Evolutionary conservation across 2,888 invertebrate genomes (phyloP).

Genomic region (Zaprionus obscuricornis): DNA sequence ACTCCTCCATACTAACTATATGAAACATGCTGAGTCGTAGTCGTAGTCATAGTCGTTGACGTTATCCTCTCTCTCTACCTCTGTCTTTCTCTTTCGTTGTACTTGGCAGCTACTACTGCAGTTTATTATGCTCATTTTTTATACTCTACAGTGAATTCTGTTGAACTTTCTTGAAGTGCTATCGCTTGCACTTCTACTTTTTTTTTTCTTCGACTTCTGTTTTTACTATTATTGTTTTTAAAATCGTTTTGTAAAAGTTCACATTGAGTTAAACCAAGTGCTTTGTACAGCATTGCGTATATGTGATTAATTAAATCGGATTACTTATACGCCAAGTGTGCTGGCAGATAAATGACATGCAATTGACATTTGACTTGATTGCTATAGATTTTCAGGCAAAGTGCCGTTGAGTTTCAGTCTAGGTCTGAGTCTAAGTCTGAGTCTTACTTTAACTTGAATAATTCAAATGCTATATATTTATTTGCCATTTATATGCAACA

Average conservation of each 20-base stretch:
- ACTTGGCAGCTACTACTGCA: background rate
- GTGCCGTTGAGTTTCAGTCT: background rate
- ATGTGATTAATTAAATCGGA: conserved; percentile 55
- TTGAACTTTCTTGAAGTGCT: too few relatives aligned
- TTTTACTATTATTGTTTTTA: conserved; percentile 11
- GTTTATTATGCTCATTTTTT: too few relatives aligned
- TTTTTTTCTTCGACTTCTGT: background rate
- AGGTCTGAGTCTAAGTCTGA: too few relatives aligned
- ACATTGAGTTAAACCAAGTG: conserved; percentile 8
- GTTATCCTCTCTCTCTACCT: too few relatives aligned
- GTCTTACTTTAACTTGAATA: background rate
- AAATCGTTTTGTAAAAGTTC: background rate
- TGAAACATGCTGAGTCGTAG: too few relatives aligned
- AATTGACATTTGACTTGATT: conserved; percentile 39
- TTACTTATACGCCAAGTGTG: conserved; percentile 49
- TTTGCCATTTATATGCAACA: background rate
- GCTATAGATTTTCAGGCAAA: conserved; percentile 11
- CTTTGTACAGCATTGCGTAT: conserved; percentile 46
- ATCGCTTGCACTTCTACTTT: conserved; percentile 6
- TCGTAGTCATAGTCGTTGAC: too few relatives aligned
- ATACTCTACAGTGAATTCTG: too few relatives aligned
- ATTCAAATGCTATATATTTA: background rate
- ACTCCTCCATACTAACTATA: background rate
- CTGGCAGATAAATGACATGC: conserved; percentile 21
- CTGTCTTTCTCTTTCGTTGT: too few relatives aligned